phyloP scores from a whole-genome alignment of 2,797 vertebrate genomes.

The Pachyuromys duprasi region DNA sequence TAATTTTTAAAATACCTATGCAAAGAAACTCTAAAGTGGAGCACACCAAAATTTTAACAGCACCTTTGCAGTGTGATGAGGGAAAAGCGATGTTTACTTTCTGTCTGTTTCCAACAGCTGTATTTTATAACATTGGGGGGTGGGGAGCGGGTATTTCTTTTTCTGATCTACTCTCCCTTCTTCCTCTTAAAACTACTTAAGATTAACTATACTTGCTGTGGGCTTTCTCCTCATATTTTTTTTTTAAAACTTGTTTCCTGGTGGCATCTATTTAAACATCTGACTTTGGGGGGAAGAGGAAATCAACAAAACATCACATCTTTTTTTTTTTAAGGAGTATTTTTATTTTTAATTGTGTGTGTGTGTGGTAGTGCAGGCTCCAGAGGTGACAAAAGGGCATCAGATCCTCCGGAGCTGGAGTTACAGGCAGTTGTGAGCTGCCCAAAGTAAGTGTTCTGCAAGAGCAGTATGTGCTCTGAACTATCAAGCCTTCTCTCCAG shows the following conservation, averaged over 20 bases:
- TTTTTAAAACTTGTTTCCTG: slow-evolving; percentile 31
- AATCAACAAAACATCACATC: not conserved
- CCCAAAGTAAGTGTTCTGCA: not conserved
- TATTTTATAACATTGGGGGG: not conserved
- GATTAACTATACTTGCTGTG: slow-evolving; percentile 30
- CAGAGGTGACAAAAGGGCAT: not conserved
- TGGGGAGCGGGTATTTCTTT: not conserved
- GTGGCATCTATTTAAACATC: not conserved
- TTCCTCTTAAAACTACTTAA: slow-evolving; percentile 49
- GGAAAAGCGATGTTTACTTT: not conserved
- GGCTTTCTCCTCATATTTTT: slow-evolving; percentile 18
- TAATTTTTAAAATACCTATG: not conserved
- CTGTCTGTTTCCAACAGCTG: slow-evolving; percentile 11
- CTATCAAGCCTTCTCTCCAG: not conserved
- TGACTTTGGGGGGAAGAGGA: not conserved
- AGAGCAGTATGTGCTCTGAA: not conserved
- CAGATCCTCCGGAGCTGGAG: not conserved
- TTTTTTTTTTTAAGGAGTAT: not conserved
- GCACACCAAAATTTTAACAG: not conserved
- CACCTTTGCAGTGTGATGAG: not conserved
- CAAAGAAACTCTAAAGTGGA: slow-evolving; percentile 49
- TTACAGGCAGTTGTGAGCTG: not conserved
- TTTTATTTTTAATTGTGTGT: not conserved
- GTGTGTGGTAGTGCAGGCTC: not conserved
- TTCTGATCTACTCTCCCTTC: slow-evolving; percentile 27